These are phyloP conservation scores for Deroplatys truncata DNA, from an alignment of 2,888 invertebrate species.

Conservation along the genomic window DNA sequence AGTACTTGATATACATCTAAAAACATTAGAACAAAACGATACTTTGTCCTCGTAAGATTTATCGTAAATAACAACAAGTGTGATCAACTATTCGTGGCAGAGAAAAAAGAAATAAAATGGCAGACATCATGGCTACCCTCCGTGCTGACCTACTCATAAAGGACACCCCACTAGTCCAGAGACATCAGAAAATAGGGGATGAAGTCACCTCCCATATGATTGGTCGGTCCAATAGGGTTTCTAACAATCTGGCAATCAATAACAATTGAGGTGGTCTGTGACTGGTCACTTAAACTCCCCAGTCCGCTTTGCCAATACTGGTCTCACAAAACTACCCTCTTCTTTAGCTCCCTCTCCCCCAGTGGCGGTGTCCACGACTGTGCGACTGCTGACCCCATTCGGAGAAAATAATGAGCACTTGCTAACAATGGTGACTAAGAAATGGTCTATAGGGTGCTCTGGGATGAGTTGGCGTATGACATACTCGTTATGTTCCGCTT, in stretches of 20 bases:
- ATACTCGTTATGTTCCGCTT: neutral
- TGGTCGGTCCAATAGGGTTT: conserved; percentile 1
- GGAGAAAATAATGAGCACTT: neutral
- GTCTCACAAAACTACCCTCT: neutral
- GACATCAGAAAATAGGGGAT: neutral
- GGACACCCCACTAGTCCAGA: neutral
- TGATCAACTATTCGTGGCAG: too few relatives aligned
- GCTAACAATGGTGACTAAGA: neutral
- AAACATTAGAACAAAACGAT: too few relatives aligned
- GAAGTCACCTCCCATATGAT: conserved; percentile 8
- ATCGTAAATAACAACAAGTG: too few relatives aligned
- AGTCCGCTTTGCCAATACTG: neutral
- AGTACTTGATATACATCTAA: too few relatives aligned
- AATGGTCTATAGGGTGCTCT: neutral
- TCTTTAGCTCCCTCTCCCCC: neutral
- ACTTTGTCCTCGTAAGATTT: too few relatives aligned
- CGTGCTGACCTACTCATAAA: neutral
- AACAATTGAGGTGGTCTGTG: conserved; percentile 6
- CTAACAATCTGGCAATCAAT: conserved; percentile 14
- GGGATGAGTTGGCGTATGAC: neutral
- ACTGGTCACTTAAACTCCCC: neutral
- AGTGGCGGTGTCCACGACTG: neutral
- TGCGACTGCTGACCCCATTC: neutral
- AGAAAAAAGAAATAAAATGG: neutral
- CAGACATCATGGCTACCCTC: neutral